Conservation (phyloP, 2,888 invertebrate species). For the Lasioglossum calceatum region DNA sequence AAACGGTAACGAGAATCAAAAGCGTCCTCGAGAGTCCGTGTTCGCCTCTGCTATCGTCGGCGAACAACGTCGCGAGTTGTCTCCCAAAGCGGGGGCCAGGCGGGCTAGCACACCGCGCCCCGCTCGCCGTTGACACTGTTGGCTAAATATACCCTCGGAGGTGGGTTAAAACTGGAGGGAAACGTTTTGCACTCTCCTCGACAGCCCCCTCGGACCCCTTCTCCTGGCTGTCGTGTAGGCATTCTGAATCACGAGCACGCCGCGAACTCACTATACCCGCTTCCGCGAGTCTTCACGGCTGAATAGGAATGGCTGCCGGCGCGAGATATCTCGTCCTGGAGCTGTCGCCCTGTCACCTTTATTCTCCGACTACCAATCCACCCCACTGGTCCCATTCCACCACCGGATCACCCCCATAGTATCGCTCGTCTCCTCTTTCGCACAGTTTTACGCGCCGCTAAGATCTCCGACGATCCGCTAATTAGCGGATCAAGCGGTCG, state of each 20-base stretch:
- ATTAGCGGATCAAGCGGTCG: conserved; percentile 31
- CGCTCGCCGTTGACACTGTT: conserved; percentile 62
- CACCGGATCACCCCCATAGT: neutral
- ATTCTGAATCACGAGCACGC: conserved; percentile 23
- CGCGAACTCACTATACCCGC: neutral
- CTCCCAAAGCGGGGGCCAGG: conserved; percentile 43
- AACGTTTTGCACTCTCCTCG: conserved; percentile 25
- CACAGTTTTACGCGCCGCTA: neutral
- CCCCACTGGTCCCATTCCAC: neutral
- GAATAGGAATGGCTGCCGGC: conserved; percentile 57
- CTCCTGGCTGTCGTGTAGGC: conserved; percentile 2
- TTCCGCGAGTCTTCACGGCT: conserved; percentile 45
- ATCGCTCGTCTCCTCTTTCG: neutral
- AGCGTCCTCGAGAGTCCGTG: conserved; percentile 11
- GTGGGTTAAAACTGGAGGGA: conserved; percentile 47
- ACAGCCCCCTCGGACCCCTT: neutral
- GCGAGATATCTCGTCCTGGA: conserved; percentile 53
- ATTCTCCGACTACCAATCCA: conserved; percentile 15
- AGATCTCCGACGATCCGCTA: neutral
- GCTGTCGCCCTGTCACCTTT: conserved; percentile 32
- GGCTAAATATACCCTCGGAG: conserved; percentile 68
- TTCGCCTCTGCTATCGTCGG: conserved; percentile 24
- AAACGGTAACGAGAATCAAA: conserved; percentile 20
- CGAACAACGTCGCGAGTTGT: conserved; percentile 39
- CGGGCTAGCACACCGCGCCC: conserved; percentile 8